Conservation (phyloP, 1,140 invertebrate genomes). For the Orussus abietinus region DNA sequence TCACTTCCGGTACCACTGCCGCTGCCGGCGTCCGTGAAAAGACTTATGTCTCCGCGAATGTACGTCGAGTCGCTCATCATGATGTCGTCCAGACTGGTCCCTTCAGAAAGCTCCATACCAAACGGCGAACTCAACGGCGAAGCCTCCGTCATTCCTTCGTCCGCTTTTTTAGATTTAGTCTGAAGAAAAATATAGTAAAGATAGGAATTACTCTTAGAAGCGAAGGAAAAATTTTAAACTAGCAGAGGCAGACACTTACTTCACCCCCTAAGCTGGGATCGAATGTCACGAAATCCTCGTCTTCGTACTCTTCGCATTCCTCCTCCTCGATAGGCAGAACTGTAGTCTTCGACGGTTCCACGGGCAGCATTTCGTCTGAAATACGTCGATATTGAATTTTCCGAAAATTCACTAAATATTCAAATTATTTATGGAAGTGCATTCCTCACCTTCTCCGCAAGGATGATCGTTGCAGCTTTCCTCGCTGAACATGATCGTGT, state of each 20-base stretch:
- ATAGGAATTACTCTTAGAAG: no score
- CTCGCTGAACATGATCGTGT: conserved; percentile 60
- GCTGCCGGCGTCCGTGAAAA: conserved; percentile 24
- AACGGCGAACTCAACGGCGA: conserved; percentile 32
- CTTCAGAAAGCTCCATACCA: conserved; percentile 17
- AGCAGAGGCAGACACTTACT: conserved; percentile 30
- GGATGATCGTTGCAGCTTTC: conserved; percentile 73
- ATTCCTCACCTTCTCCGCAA: conserved; percentile 62
- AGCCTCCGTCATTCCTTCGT: conserved; percentile 29
- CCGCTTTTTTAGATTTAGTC: conserved; percentile 10
- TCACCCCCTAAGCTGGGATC: conserved; percentile 24
- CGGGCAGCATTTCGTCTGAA: conserved; percentile 64
- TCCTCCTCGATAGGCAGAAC: conserved; percentile 54
- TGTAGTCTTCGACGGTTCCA: conserved; percentile 58
- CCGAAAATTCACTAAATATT: not conserved
- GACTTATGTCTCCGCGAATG: conserved; percentile 38
- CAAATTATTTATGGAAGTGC: not conserved
- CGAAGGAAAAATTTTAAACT: no score
- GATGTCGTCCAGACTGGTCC: conserved; percentile 48
- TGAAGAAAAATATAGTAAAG: conserved; percentile 2
- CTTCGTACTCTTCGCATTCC: conserved; percentile 58
- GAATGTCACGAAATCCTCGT: conserved; percentile 41
- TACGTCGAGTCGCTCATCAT: conserved; percentile 61
- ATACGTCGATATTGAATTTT: conserved; percentile 7
- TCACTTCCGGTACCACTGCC: conserved; percentile 29